These are phyloP conservation scores for Orientallactaga sibirica DNA, from an alignment of 2,797 vertebrate species.

Conservation along the genomic window DNA sequence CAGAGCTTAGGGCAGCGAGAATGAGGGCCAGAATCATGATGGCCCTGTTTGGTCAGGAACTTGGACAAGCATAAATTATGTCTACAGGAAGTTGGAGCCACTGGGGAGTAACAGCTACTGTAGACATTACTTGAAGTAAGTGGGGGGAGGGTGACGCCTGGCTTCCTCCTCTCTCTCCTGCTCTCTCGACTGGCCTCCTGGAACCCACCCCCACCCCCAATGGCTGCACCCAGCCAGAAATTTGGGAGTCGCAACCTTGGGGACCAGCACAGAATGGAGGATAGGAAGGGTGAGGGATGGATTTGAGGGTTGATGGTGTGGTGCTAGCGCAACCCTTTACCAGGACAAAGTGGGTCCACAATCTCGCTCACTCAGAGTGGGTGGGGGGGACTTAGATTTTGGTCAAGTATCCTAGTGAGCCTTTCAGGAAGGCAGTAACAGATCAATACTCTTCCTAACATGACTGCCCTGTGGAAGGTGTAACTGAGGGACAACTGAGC, in stretches of 20 bases:
- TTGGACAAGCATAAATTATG: not conserved
- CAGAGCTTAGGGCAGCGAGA: not conserved
- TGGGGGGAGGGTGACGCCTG: not conserved
- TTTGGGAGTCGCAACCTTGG: not conserved
- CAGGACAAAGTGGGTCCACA: not conserved
- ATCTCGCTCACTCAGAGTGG: not conserved
- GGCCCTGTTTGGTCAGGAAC: not conserved
- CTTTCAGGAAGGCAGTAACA: constrained; percentile 24
- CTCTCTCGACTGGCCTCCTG: not conserved
- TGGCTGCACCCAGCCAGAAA: not conserved
- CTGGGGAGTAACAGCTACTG: not conserved
- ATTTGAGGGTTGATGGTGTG: not conserved
- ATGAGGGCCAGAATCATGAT: not conserved
- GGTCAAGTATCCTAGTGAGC: not conserved
- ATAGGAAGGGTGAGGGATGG: not conserved
- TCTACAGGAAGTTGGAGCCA: not conserved
- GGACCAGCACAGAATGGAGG: not conserved
- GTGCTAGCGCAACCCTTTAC: not conserved
- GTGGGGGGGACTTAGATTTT: not conserved
- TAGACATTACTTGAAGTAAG: not conserved
- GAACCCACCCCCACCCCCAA: too few relatives aligned
- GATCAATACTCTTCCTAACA: not conserved
- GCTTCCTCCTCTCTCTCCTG: not conserved
- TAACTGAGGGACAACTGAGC: not conserved
- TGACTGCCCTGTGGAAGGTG: not conserved